Evolutionary conservation across 1,140 invertebrate species (phyloP).

Genomic region (Penaeus japonicus): DNA sequence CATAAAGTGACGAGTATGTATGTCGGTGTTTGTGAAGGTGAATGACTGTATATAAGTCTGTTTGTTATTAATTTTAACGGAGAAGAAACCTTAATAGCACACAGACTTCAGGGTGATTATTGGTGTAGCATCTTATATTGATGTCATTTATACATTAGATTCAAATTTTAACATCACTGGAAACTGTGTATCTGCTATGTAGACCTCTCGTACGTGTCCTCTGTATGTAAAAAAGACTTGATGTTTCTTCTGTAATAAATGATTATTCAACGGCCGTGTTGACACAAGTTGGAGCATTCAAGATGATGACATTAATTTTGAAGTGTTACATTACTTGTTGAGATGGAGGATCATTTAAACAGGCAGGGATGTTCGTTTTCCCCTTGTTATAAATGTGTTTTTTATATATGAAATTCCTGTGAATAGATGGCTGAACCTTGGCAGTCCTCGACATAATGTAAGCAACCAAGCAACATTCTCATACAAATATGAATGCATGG

Average conservation of each 20-base stretch:
- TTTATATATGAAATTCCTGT: neutral
- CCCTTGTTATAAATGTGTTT: slow-evolving; percentile 40
- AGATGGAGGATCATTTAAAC: slow-evolving; percentile 13
- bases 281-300: neutral
- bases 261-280: neutral
- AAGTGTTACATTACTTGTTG: neutral
- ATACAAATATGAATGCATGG: no score
- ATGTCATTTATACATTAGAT: slow-evolving; percentile 42
- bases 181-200: slow-evolving; percentile 46
- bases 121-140: slow-evolving; percentile 35
- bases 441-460: no score
- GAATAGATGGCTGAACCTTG: no score
- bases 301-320: no score
- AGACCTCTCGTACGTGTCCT: slow-evolving; percentile 36
- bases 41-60: neutral
- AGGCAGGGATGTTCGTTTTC: slow-evolving; percentile 23
- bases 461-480: no score
- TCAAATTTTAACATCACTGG: slow-evolving; percentile 42
- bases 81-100: neutral
- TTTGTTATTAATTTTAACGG: slow-evolving; percentile 3
- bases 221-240: slow-evolving; percentile 27
- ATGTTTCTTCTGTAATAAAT: slow-evolving; percentile 14
- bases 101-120: slow-evolving; percentile 18
- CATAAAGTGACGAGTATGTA: neutral
- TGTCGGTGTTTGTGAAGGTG: slow-evolving; percentile 9